Evolutionary conservation across 2,113 vertebrate genomes (phyloP), one percentile per base, ranked within the genome.

Genomic region (Brachyhypopomus occidentalis): DNA sequence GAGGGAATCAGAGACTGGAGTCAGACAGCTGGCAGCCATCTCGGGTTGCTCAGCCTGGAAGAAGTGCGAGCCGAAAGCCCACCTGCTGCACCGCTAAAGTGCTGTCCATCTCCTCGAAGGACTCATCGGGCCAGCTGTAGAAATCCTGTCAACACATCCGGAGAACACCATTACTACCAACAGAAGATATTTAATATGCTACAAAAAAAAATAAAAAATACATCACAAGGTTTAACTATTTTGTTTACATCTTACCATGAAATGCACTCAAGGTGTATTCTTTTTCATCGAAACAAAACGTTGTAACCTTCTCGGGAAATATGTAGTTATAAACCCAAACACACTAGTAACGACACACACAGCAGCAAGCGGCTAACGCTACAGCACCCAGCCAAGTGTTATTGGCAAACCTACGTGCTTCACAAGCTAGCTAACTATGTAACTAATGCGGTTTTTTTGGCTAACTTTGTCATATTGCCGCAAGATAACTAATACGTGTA

Each of bases 71-170:
- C 60, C 25, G 1, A 77, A 22, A 8, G 20, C 87, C 64, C 94
- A 99, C 97, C 96, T 99, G 97, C 86, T 98, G 97, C 83, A 98
- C 97, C 90, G 98, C 98, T 86, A 99, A 91, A 0, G 97, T 99
- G 90, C 98, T 99, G 88, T 99, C 98, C 98, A 99, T 99, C 90
- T 99, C 98, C 91, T 99, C 98, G 88, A 99, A 98, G 20, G 98
- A 99, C 84, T 99, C 98, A 97, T 99, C 97, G 58, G 97, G 97
- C 97, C 98, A 99, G 89, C 96, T 98, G 93, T 98, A 99, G 92
- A 99, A 99, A 90, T 99, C 97, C 79, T 80, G 71, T 20, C 60
- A 74, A 62, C 25, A 74, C 34, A 80, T 63, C 17, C 38, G 63
- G 8, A 63, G 6, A 19, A 30, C 62, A n/a, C 22, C 23, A 1